Base-by-base conservation (phyloP, 2,888 invertebrate species). In the Macrosiphum euphorbiae region DNA sequence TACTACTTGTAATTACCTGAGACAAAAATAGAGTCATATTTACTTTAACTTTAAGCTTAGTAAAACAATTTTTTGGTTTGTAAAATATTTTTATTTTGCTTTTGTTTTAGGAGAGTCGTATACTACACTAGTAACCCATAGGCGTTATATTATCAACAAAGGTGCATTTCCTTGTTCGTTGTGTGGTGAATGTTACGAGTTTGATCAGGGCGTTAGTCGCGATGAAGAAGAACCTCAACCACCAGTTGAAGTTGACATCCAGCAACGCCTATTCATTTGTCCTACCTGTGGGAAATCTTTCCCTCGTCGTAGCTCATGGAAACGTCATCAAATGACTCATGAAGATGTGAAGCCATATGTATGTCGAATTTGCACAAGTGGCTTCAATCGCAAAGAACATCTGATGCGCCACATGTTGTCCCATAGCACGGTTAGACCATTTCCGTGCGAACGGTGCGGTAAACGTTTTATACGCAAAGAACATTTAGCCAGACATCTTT, bases 151-250 rank as follows among this genome's bases (percentile, higher is more conserved):
- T 78, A 95, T 95, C 88, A 95, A 95, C 89, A 95, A 95, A 94
- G 95, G 95, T n/a, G 95, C 95, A 61, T 95, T 95, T 91, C 95
- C 95, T 10, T 95, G 95, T 94, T 95, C 95, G 10, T 94, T 95
- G 16, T 95, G 95, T 91, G 95, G 95, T 1, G 95, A 95, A 84
- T 95, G 95, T 94, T 95, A 95, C 91, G 95, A 95, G 88, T 95
- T 95, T 90, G 95, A 95, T 90, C 95, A 95, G 94, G 95, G 95
- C 26, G 94, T 94, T 92, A 90, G 94, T 41, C 95, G 95, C 58
- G 95, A 95, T 26, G 95, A 95, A 52, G 94, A 94, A 35, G 94
- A 94, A 52, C 94, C 94, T 11, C 94, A 94, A 44, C 90, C 90
- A 61, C 94, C 94, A 4, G 90, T 61, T 28, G 94, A 94, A 90